Conservation (phyloP, 2,113 vertebrate genomes). For the Varanus komodoensis region DNA sequence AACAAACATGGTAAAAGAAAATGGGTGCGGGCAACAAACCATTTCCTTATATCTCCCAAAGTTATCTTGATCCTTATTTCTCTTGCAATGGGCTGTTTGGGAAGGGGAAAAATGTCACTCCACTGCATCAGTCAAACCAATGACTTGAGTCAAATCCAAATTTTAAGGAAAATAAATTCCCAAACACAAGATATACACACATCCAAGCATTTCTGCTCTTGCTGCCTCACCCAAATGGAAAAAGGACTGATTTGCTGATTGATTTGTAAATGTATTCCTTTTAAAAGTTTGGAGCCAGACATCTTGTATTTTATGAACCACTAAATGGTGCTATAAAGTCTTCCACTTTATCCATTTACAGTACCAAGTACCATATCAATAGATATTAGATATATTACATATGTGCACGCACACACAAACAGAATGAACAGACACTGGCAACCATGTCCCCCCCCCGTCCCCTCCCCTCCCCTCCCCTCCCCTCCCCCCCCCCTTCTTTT, state of each 20-base stretch:
- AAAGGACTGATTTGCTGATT: not conserved
- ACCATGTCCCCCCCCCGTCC: not conserved
- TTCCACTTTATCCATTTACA: constrained; percentile 35
- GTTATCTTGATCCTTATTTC: too few species aligned
- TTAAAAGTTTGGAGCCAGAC: constrained; percentile 1
- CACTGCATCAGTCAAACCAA: not conserved
- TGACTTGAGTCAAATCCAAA: not conserved
- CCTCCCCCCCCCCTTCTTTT: too few species aligned
- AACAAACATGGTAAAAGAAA: too few species aligned
- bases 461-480: too few species aligned
- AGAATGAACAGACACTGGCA: not conserved
- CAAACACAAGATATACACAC: not conserved
- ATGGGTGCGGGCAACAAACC: too few species aligned
- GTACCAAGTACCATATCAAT: constrained; percentile 20
- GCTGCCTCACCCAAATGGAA: not conserved
- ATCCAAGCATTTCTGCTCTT: not conserved
- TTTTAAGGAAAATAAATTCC: not conserved
- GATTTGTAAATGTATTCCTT: not conserved
- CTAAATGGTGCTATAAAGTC: constrained; percentile 60
- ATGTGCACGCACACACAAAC: not conserved
- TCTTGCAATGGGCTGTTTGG: not conserved
- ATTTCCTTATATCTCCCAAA: too few species aligned
- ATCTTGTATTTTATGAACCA: constrained; percentile 37
- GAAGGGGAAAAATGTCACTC: not conserved
- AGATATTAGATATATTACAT: not conserved